phyloP scores from a whole-genome alignment of 2,797 vertebrate species.

The Mionectes olivaceus region DNA sequence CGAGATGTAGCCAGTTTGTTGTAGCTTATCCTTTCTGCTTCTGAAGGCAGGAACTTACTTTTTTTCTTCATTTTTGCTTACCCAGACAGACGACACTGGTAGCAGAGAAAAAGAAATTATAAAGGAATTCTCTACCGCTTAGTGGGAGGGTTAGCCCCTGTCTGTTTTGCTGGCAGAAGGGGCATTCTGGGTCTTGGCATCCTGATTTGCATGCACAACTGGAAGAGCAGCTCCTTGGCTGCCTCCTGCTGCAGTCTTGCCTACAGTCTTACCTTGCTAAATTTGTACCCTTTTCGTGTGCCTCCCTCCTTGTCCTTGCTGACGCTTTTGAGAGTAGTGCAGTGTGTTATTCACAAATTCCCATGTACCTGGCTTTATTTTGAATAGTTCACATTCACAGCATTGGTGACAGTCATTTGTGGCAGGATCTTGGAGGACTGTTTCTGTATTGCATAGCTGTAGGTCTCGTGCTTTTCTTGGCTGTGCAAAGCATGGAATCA shows the following conservation, averaged over 20 bases:
- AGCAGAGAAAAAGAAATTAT: neutral
- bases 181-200: neutral
- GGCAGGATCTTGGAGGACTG: neutral
- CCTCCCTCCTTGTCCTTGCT: neutral
- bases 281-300: neutral
- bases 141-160: neutral
- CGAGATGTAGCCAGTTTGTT: neutral
- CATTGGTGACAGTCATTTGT: neutral
- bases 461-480: neutral
- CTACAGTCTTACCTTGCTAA: neutral
- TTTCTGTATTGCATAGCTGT: neutral
- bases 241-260: neutral
- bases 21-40: neutral
- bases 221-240: neutral
- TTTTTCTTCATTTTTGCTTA: neutral
- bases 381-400: neutral
- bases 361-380: neutral
- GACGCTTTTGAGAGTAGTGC: neutral
- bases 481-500: neutral
- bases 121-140: neutral
- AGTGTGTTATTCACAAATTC: neutral
- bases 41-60: neutral
- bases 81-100: neutral
- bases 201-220: neutral
- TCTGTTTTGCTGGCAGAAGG: neutral